Evolutionary conservation across 2,888 invertebrate species (phyloP), one percentile per base, ranked within the genome.

Genomic region (Sceliomorpha sp.): DNA sequence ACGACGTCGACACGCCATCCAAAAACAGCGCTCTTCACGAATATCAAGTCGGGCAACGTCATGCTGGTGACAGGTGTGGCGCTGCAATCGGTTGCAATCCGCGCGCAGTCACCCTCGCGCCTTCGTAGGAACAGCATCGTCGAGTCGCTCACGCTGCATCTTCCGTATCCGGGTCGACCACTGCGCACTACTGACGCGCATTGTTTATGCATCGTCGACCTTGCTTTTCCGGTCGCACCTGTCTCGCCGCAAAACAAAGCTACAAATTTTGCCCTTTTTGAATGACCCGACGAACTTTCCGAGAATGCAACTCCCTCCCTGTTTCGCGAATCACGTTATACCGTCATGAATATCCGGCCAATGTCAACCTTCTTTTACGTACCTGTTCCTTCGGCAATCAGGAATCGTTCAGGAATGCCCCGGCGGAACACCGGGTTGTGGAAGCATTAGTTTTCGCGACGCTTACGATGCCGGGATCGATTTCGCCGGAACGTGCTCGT

Each of bases 81-180:
- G 83, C 81, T 81, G 82, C 81, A 55, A 77, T 81, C 85, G 81
- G 56, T 51, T 55, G 60, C 71, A 58, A 75, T 79, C 82, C 79
- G 64, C 63, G 69, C 73, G 75, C 83, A 82, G 83, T 83, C 64
- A 73, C 75, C 75, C 79, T 83, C 73, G 80, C 78, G 80, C 80
- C 80, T 76, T 70, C 79, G 82, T 70, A 64, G 69, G 55, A 82
- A 68, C 26, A 76, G 71, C 75, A 59, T 51, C 66, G 62, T 12
- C 29, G 31, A 14, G 14, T 26, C 6, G 53, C 34, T 64, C 40
- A 48, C 34, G 47, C 27, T 1, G 45, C 24, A 27, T 36, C 24
- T 55, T 29, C 29, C 29, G 31, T 13, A 47, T 31, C 51, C 31
- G 24, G 12, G 27, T 27, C 6, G 4, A 15, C 34, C 26, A 3